phyloP scores from a whole-genome alignment of 2,797 vertebrate species.

The Austrolebias charrua region DNA sequence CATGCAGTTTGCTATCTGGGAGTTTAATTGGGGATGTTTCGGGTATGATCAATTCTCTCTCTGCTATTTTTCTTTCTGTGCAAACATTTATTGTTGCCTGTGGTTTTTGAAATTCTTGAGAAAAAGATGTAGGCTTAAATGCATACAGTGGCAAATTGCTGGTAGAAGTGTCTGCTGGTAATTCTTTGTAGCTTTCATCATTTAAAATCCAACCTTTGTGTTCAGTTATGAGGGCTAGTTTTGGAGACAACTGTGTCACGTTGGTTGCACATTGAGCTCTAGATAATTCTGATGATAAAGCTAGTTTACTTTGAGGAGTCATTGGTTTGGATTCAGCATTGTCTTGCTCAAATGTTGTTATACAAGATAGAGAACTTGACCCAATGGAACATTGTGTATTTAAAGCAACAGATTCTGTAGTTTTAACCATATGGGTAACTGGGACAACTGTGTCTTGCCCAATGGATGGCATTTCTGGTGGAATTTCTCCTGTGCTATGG shows the following conservation, averaged over 20 bases:
- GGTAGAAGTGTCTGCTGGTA: constrained; percentile 8
- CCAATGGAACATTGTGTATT: constrained; percentile 22
- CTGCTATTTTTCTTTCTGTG: constrained; percentile 13
- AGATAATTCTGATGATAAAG: constrained; percentile 16
- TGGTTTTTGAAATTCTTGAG: constrained; percentile 25
- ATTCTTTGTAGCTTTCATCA: constrained; percentile 12
- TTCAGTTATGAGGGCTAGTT: constrained; percentile 48
- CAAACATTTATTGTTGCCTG: constrained; percentile 15
- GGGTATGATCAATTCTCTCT: constrained; percentile 1
- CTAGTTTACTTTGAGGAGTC: not conserved
- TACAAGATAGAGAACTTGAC: constrained; percentile 16
- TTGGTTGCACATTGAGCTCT: constrained; percentile 3
- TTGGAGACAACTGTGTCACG: constrained; percentile 13
- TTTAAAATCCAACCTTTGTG: constrained; percentile 19
- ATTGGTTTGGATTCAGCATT: constrained; percentile 10
- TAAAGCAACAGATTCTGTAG: constrained; percentile 7
- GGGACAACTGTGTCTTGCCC: not conserved
- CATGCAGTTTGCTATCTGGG: constrained; percentile 4
- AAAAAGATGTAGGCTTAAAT: constrained; percentile 11
- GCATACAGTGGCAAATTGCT: not conserved
- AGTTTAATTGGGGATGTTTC: constrained; percentile 22
- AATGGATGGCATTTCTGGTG: constrained; percentile 17
- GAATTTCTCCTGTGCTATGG: constrained; percentile 4
- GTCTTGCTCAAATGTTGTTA: constrained; percentile 11
- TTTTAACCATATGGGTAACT: constrained; percentile 6